These are phyloP conservation scores for Drosophila grimshawi DNA, from an alignment of 1,140 invertebrate genomes.

Conservation along the genomic window DNA sequence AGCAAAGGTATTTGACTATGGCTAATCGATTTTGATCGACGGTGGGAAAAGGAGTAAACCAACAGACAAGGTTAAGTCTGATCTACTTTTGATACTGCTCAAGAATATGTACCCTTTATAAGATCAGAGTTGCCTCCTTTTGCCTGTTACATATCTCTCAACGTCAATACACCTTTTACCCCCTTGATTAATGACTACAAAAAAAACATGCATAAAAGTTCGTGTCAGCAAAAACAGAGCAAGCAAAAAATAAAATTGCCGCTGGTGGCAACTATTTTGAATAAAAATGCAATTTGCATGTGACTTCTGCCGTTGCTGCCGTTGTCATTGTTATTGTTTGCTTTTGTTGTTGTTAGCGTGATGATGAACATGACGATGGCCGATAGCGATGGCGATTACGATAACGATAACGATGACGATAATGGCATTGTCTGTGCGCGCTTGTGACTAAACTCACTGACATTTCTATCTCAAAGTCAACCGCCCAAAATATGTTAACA, in stretches of 20 bases:
- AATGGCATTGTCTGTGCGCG: conserved; percentile 17
- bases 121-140: too few relatives aligned
- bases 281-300: conserved; percentile 56
- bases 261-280: conserved; percentile 19
- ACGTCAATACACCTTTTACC: background rate
- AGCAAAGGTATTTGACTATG: too few relatives aligned
- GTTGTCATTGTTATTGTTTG: background rate
- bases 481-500: conserved; percentile 1
- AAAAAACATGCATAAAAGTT: conserved; percentile 14
- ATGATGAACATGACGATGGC: background rate
- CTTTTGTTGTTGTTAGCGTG: conserved; percentile 11
- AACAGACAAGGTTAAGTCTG: too few relatives aligned
- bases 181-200: background rate
- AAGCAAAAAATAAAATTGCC: background rate
- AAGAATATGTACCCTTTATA: too few relatives aligned
- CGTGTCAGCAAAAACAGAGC: background rate
- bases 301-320: background rate
- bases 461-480: conserved; percentile 65
- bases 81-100: too few relatives aligned
- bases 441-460: conserved; percentile 8
- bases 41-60: too few relatives aligned
- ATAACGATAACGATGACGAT: conserved; percentile 21
- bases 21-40: too few relatives aligned
- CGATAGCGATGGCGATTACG: conserved; percentile 1
- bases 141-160: too few relatives aligned